These are phyloP conservation scores for Pogonocherus hispidulus DNA, from an alignment of 2,888 invertebrate genomes.

Conservation along the genomic window DNA sequence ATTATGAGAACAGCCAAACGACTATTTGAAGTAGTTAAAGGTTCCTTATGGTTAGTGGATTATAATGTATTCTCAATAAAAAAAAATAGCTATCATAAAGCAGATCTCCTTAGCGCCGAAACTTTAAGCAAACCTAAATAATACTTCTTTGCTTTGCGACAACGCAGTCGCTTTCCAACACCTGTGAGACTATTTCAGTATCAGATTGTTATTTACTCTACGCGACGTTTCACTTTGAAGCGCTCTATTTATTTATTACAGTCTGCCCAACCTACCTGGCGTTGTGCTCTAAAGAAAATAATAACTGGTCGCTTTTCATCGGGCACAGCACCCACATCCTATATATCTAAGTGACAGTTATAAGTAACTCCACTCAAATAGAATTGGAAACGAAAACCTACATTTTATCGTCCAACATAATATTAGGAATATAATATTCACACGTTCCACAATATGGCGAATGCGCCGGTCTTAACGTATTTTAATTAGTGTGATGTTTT, in stretches of 20 bases:
- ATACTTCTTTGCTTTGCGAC: not conserved
- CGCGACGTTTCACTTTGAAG: conserved; percentile 37
- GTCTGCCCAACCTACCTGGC: conserved; percentile 37
- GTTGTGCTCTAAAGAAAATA: conserved; percentile 12
- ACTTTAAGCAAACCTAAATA: not conserved
- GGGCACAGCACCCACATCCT: not conserved
- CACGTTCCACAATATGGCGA: not conserved
- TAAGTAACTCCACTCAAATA: not conserved
- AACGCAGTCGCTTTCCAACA: not conserved
- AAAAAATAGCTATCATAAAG: too few species aligned
- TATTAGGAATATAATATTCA: too few species aligned
- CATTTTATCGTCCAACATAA: too few species aligned
- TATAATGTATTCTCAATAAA: too few species aligned
- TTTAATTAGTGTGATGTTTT: too few species aligned
- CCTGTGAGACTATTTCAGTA: conserved; percentile 23
- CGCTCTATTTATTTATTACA: conserved; percentile 47
- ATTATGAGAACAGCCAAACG: too few species aligned
- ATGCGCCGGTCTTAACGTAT: not conserved
- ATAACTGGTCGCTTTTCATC: conserved; percentile 20
- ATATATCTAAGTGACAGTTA: not conserved
- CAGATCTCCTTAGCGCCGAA: too few species aligned
- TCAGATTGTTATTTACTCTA: conserved; percentile 30
- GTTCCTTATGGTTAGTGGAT: too few species aligned
- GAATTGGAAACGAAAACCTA: not conserved
- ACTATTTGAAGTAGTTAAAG: too few species aligned